Evolutionary conservation across 2,113 vertebrate genomes (phyloP).

Genomic region (Vidua chalybeata): DNA sequence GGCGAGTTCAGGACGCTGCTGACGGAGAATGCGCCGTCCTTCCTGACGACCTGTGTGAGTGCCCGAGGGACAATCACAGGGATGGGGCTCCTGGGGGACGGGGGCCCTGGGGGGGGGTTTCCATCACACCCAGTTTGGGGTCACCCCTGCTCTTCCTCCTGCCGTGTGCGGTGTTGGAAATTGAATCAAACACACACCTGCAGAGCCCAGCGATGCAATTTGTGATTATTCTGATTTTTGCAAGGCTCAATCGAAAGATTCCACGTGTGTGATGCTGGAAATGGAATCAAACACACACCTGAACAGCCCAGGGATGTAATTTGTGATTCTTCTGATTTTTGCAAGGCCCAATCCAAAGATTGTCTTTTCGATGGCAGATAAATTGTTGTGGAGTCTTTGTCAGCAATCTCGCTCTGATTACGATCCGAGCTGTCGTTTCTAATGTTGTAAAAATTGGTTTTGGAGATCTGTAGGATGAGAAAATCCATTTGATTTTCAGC

Average conservation of each 20-base stretch:
- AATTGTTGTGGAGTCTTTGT: not conserved
- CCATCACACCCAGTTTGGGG: not conserved
- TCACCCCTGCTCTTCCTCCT: rapidly evolving
- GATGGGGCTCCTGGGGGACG: rapidly evolving
- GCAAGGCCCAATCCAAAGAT: not conserved
- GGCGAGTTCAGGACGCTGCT: rapidly evolving
- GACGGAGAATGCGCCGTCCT: not conserved
- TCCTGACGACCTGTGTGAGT: not conserved
- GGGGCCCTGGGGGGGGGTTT: not conserved
- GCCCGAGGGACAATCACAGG: rapidly evolving
- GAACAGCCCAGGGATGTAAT: not conserved
- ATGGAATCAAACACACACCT: not conserved
- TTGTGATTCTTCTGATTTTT: not conserved
- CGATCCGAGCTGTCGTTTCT: not conserved
- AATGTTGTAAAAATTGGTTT: not conserved
- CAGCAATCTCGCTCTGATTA: not conserved
- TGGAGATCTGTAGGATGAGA: not conserved
- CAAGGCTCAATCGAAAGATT: not conserved
- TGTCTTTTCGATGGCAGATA: not conserved
- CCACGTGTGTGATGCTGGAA: not conserved
- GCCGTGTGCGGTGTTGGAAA: not conserved
- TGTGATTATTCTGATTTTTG: not conserved
- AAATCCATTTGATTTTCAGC: not conserved
- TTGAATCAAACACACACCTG: not conserved
- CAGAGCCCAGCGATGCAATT: not conserved